Evolutionary conservation across 1,140 invertebrate genomes (phyloP).

Genomic region (Macrobrachium rosenbergii): DNA sequence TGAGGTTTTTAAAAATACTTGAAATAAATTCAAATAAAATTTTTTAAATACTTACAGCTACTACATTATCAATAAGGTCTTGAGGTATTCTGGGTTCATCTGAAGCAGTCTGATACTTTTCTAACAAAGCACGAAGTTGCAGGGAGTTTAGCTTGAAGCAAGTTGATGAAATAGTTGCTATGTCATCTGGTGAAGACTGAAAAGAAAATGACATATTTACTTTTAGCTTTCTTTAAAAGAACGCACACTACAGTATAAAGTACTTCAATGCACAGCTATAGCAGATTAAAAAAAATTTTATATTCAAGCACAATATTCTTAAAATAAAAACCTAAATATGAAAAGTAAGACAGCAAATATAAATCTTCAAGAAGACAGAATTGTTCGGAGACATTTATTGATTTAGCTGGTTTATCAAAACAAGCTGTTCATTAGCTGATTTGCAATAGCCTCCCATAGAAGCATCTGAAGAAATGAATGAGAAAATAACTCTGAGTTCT

Average conservation of each 20-base stretch:
- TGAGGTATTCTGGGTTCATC: conserved; percentile 76
- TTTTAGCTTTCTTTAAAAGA: neutral
- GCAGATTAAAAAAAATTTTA: no score
- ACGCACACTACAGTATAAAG: neutral
- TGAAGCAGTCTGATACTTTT: conserved; percentile 83
- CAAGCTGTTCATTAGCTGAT: no score
- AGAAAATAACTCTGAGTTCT: neutral
- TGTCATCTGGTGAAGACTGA: conserved; percentile 78
- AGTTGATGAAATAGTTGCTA: conserved; percentile 89
- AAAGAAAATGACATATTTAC: neutral
- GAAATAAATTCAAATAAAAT: neutral
- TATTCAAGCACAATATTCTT: no score
- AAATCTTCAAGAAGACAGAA: no score
- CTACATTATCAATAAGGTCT: conserved; percentile 79
- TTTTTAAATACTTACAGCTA: conserved; percentile 73
- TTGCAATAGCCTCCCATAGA: no score
- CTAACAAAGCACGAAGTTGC: conserved; percentile 88
- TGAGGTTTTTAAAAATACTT: no score
- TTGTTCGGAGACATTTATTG: no score
- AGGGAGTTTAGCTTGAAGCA: conserved; percentile 98
- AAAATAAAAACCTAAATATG: no score
- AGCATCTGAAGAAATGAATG: no score
- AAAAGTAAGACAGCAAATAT: no score
- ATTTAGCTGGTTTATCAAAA: no score
- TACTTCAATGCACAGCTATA: no score